A percentile compares a stretch with the other conserved stretches of the same genome.
These are phyloP conservation scores for Yponomeuta plumbellus DNA, from an alignment of 2,888 invertebrate genomes.

Conservation along the genomic window DNA sequence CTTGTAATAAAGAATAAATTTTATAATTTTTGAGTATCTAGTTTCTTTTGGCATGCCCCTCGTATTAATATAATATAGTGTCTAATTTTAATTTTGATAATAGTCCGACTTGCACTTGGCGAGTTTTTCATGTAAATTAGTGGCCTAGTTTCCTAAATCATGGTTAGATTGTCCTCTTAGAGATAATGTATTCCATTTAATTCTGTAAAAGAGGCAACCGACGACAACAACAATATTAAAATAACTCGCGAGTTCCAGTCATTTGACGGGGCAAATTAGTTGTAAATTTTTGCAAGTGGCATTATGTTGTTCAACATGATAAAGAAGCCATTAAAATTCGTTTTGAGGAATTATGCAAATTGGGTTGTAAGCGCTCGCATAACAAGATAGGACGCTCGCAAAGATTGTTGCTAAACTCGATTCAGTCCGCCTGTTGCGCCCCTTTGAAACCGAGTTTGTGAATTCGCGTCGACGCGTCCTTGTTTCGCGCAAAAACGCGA, in stretches of 20 bases:
- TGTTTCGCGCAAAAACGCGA: background rate
- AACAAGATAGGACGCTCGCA: conserved; percentile 53
- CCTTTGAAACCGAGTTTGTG: conserved; percentile 14
- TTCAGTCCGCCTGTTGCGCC: conserved; percentile 15
- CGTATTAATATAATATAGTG: too few species aligned
- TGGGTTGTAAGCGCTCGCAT: conserved; percentile 54
- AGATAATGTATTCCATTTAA: too few species aligned
- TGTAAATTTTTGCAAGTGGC: conserved; percentile 24
- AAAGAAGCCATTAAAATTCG: conserved; percentile 62
- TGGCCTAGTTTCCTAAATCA: too few species aligned
- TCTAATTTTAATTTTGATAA: too few species aligned
- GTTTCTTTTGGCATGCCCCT: too few species aligned
- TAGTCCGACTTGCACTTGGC: too few species aligned
- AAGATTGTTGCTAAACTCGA: conserved; percentile 60
- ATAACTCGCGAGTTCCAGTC: background rate
- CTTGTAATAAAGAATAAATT: too few species aligned
- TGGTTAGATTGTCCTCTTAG: too few species aligned
- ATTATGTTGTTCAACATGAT: conserved; percentile 59
- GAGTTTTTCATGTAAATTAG: too few species aligned
- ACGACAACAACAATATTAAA: background rate
- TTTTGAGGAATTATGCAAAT: conserved; percentile 67
- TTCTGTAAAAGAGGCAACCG: too few species aligned
- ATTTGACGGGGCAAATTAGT: conserved; percentile 1
- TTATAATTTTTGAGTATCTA: too few species aligned
- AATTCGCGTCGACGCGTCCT: background rate